Percentiles rank a stretch among this genome's conserved stretches.
phyloP scores from a whole-genome alignment of 2,888 invertebrate genomes.

The Tuberolachnus salignus region DNA sequence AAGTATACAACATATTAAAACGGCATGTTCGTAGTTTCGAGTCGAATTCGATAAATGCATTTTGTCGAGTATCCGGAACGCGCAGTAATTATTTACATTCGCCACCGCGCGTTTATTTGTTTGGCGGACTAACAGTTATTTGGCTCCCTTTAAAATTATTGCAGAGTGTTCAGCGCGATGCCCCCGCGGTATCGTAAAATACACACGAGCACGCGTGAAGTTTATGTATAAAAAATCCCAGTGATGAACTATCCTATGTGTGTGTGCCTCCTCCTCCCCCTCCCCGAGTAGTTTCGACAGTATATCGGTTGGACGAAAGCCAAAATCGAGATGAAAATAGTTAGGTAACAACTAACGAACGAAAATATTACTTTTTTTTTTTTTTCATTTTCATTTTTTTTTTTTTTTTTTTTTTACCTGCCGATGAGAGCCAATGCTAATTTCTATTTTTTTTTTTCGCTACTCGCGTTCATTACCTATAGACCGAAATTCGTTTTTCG shows the following conservation, averaged over 20 bases:
- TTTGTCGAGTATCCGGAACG: too few species aligned
- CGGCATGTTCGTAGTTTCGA: background rate
- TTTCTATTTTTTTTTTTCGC: background rate
- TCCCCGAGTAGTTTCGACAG: background rate
- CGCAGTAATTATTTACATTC: background rate
- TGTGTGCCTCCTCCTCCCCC: too few species aligned
- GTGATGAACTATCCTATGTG: background rate
- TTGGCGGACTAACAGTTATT: background rate
- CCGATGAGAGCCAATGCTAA: too few species aligned
- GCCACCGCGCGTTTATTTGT: background rate
- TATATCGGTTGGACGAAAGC: constrained; percentile 8
- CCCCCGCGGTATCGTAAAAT: constrained; percentile 2
- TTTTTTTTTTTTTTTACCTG: too few species aligned
- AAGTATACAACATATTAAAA: too few species aligned
- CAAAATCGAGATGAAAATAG: constrained; percentile 42
- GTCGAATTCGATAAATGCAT: background rate
- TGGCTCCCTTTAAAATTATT: constrained; percentile 3
- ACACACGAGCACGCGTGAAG: background rate
- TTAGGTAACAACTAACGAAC: background rate
- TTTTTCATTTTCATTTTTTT: background rate
- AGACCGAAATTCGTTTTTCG: constrained; percentile 15
- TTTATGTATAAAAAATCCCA: background rate
- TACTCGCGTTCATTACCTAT: too few species aligned
- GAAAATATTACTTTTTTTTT: background rate
- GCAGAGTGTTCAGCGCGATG: too few species aligned